A percentile compares a stretch with the other conserved stretches of the same genome.
phyloP scores from a whole-genome alignment of 2,888 invertebrate genomes.

The Callyntrura guangdongensis region DNA sequence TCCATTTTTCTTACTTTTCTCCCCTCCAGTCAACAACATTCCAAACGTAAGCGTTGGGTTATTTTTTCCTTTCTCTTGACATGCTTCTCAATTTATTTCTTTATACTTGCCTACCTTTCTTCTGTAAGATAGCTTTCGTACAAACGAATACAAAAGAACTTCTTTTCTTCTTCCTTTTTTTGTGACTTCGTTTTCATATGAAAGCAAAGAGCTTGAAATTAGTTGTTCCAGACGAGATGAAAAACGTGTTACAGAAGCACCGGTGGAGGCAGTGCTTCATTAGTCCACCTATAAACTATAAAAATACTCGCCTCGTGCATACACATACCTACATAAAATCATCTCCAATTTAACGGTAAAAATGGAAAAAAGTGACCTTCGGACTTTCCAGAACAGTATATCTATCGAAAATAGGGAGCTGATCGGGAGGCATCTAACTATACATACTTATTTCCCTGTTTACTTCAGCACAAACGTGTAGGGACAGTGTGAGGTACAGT shows the following conservation, averaged over 20 bases:
- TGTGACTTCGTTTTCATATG: constrained; percentile 46
- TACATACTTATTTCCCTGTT: neutral
- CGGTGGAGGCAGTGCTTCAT: constrained; percentile 39
- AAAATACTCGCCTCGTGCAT: neutral
- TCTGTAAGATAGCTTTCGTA: neutral
- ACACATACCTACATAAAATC: neutral
- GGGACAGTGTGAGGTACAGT: neutral
- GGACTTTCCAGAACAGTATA: constrained; percentile 41
- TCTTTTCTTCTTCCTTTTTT: no score
- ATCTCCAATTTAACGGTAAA: neutral
- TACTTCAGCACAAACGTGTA: neutral
- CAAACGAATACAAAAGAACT: neutral
- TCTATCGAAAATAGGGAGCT: neutral
- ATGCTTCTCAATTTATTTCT: constrained; percentile 66
- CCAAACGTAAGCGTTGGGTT: constrained; percentile 17
- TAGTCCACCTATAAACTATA: constrained; percentile 25
- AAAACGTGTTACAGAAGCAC: constrained; percentile 13
- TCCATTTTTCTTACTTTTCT: constrained; percentile 63
- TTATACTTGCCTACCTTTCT: constrained; percentile 2
- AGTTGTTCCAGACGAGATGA: constrained; percentile 20
- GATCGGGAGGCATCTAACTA: neutral
- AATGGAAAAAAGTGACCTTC: constrained; percentile 61
- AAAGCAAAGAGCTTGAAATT: constrained; percentile 36
- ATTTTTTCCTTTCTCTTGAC: constrained; percentile 48
- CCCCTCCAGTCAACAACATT: constrained; percentile 21